Conservation (phyloP, 1,140 invertebrate genomes). For the Caenorhabditis remanei region DNA sequence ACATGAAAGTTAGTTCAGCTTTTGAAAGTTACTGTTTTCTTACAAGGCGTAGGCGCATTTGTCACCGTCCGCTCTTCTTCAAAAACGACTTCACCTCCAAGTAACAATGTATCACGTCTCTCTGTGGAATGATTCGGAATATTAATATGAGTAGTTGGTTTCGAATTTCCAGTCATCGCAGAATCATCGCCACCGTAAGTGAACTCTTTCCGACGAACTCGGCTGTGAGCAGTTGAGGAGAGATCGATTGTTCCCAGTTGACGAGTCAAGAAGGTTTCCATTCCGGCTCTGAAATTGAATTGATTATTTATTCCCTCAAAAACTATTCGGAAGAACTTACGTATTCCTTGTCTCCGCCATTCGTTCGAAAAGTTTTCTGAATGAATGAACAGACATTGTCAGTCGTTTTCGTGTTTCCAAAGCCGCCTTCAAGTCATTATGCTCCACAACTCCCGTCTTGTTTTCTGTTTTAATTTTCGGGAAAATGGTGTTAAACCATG, state of each 20-base stretch:
- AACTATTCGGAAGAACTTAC: neutral
- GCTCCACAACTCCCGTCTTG: slow-evolving; percentile 31
- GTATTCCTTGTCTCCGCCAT: slow-evolving; percentile 58
- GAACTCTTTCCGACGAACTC: slow-evolving; percentile 15
- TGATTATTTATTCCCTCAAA: neutral
- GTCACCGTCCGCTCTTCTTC: slow-evolving; percentile 13
- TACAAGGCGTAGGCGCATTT: neutral
- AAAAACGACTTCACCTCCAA: slow-evolving; percentile 1
- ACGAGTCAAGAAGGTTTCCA: slow-evolving; percentile 55
- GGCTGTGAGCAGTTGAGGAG: slow-evolving; percentile 9
- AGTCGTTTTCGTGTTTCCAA: slow-evolving; percentile 37
- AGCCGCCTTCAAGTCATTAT: slow-evolving; percentile 42
- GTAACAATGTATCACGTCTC: slow-evolving; percentile 16
- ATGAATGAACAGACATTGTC: slow-evolving; percentile 1
- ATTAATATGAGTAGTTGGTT: neutral
- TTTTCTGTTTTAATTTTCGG: slow-evolving; percentile 45
- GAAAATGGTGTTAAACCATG: slow-evolving; percentile 16
- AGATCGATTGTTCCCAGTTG: slow-evolving; percentile 56
- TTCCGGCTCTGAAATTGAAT: slow-evolving; percentile 42
- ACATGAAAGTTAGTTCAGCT: neutral
- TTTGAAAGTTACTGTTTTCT: neutral
- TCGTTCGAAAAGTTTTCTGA: slow-evolving; percentile 31
- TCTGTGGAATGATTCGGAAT: slow-evolving; percentile 19
- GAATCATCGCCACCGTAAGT: slow-evolving; percentile 1
- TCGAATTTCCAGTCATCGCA: neutral